These are phyloP conservation scores for Tragelaphus oryx DNA, from an alignment of 2,797 vertebrate species.

Conservation along the genomic window DNA sequence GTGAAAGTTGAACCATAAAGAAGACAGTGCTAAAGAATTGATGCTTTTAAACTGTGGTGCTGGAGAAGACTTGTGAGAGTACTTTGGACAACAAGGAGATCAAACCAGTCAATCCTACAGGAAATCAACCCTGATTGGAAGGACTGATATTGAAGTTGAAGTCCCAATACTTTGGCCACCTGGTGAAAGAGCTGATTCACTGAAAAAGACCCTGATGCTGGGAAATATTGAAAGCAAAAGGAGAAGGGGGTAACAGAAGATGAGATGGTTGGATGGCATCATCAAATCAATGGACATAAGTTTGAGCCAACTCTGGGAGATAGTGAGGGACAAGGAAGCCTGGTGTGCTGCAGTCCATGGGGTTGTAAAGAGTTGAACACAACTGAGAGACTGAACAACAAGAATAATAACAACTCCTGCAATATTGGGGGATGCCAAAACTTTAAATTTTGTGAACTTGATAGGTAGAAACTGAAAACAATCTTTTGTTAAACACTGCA, in stretches of 20 bases:
- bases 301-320: not conserved
- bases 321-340: not conserved
- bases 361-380: not conserved
- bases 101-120: not conserved
- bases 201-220: not conserved
- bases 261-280: not conserved
- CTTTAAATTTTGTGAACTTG: not conserved
- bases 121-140: not conserved
- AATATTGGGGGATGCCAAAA: not conserved
- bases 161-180: not conserved
- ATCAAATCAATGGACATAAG: not conserved
- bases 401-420: not conserved
- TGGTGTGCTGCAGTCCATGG: not conserved
- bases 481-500: not conserved
- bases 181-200: not conserved
- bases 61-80: not conserved
- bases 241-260: not conserved
- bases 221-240: not conserved
- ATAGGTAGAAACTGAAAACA: not conserved
- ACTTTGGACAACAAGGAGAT: not conserved
- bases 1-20: not conserved
- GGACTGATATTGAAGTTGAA: not conserved
- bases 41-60: not conserved
- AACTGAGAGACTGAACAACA: not conserved
- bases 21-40: not conserved